Base-by-base conservation (phyloP, 1,140 invertebrate genomes). In the Aricia agestis region DNA sequence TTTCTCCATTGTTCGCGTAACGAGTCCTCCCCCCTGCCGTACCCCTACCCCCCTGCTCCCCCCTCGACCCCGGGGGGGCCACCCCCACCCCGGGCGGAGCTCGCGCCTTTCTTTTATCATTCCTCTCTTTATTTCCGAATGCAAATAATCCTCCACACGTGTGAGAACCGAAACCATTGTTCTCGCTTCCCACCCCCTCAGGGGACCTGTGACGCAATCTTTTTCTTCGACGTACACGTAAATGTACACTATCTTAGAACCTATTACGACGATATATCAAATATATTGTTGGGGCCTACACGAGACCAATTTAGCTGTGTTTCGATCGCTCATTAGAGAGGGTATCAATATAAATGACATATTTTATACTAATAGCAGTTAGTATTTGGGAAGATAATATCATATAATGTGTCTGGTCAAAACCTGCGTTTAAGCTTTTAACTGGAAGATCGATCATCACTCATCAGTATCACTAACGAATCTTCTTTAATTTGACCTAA, bases 51-150 rank as follows among this genome's bases (percentile, higher is more conserved):
- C 71, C 76, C 73, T 78, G 78, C 79, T 72, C 76, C 75, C 68
- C 66, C 73, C 74, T 65, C 69, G 67, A 67, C 73, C 74, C 66
- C 69, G 66, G 76, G 82, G 79, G 82, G 82, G 82, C 83, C 82
- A 83, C 84, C 82, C 86, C 76, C 75, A 82, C 85, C 78, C 78
- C 82, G 81, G 86, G 85, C 86, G 86, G 81, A 85, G 84, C 84
- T 90, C 89, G 89, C 89, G 88, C 87, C 89, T 90, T 91, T 90
- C 88, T 91, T 91, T 90, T 92, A 92, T 92, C 90, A 92, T 92
- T 92, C 90, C 88, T 92, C 92, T 92, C 92, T 92, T 92, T 92
- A 92, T 92, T 92, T 92, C 90, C 90, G 91, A 92, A 92, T 92
- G 92, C 92, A 92, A 92, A 92, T 92, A 92, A 92, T 92, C 89